phyloP scores from a whole-genome alignment of 2,888 invertebrate genomes.

The Xestia rhomboidea region DNA sequence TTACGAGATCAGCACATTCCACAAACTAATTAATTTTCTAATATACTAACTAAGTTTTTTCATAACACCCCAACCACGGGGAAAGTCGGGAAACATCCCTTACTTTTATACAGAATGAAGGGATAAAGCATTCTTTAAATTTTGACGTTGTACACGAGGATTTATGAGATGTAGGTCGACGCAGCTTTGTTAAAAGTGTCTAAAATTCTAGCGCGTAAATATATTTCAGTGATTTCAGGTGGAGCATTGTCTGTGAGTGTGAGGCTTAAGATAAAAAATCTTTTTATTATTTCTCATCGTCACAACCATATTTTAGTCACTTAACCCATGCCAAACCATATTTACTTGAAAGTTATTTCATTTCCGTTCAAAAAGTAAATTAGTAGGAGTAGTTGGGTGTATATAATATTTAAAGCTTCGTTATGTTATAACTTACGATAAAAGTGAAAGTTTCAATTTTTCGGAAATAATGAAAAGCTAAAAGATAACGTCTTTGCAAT shows the following conservation, averaged over 20 bases:
- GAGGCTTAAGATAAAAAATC: background rate
- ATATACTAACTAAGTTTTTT: background rate
- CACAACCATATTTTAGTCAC: background rate
- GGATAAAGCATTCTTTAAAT: slow-evolving; percentile 42
- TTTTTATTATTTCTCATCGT: background rate
- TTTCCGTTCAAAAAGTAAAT: background rate
- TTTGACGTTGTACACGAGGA: slow-evolving; percentile 26
- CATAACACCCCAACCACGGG: background rate
- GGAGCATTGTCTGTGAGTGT: background rate
- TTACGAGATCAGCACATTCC: background rate
- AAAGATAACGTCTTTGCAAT: background rate
- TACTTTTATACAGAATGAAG: slow-evolving; percentile 12
- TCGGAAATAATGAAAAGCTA: background rate
- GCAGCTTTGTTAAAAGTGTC: slow-evolving; percentile 33
- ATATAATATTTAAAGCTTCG: background rate
- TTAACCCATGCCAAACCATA: background rate
- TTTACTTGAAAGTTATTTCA: background rate
- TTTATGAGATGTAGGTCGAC: slow-evolving; percentile 44
- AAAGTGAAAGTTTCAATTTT: background rate
- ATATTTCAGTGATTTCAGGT: slow-evolving; percentile 13
- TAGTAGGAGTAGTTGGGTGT: background rate
- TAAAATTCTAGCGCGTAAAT: slow-evolving; percentile 4
- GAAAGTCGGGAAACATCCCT: background rate
- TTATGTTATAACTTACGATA: background rate
- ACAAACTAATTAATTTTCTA: background rate